These are phyloP conservation scores for Amphiprion percula DNA, from an alignment of 2,113 vertebrate genomes.

Conservation along the genomic window DNA sequence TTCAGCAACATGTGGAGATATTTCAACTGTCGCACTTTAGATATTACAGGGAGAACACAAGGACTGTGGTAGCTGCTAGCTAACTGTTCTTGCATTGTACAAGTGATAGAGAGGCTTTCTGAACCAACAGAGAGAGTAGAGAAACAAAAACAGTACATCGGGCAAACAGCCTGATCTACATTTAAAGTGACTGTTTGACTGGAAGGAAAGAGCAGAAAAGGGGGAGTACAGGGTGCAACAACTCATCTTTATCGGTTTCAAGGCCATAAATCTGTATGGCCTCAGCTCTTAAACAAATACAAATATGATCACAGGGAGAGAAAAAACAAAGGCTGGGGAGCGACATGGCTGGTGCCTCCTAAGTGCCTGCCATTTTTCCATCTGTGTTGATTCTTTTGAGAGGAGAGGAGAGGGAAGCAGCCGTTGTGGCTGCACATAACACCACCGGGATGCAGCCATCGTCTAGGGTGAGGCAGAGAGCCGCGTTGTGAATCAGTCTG, in stretches of 20 bases:
- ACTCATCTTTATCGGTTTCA: constrained; percentile 78
- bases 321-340: constrained; percentile 74
- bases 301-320: constrained; percentile 82
- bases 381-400: constrained; percentile 82
- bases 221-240: constrained; percentile 45
- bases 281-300: constrained; percentile 81
- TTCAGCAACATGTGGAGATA: constrained; percentile 73
- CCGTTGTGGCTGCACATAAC: constrained; percentile 57
- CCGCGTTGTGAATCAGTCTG: constrained; percentile 65
- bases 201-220: constrained; percentile 45
- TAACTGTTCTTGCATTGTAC: constrained; percentile 10
- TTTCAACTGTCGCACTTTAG: constrained; percentile 78
- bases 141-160: constrained; percentile 39
- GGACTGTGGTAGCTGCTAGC: constrained; percentile 23
- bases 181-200: constrained; percentile 46
- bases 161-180: constrained; percentile 46
- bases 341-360: constrained; percentile 69
- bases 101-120: constrained; percentile 48
- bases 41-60: constrained; percentile 49
- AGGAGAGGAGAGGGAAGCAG: constrained; percentile 63
- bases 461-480: constrained; percentile 59
- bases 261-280: constrained; percentile 73
- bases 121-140: constrained; percentile 23
- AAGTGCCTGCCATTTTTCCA: constrained; percentile 78
- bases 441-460: constrained; percentile 60